A percentile compares a stretch with the other conserved stretches of the same genome.
Conservation (phyloP, 2,113 vertebrate species). For the Chloebia gouldiae region DNA sequence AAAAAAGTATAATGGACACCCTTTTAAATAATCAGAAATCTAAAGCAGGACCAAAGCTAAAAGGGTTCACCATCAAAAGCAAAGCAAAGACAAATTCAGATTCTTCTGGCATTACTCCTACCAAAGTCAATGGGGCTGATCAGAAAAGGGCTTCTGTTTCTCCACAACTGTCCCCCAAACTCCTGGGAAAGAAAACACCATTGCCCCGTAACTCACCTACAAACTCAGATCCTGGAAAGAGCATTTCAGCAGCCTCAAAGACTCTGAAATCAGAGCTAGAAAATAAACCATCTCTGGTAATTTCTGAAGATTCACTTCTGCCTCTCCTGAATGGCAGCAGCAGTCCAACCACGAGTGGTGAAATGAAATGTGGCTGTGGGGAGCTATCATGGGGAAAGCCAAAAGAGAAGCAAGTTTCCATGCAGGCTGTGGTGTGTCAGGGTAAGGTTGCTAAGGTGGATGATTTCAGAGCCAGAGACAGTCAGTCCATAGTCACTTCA, state of each 20-base stretch:
- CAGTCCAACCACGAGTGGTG: background rate
- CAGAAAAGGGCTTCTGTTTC: constrained; percentile 67
- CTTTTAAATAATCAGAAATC: constrained; percentile 70
- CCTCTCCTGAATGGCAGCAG: background rate
- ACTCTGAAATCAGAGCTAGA: constrained; percentile 52
- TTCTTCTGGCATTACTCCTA: background rate
- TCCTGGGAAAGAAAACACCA: constrained; percentile 52
- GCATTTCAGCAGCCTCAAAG: background rate
- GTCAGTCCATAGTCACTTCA: constrained; percentile 27
- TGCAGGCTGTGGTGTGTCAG: background rate
- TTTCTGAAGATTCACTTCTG: background rate
- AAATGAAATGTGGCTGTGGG: background rate
- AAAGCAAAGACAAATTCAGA: constrained; percentile 70
- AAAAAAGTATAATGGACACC: constrained; percentile 64
- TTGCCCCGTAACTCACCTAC: constrained; percentile 37
- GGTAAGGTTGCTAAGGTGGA: background rate
- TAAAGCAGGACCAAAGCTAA: constrained; percentile 75
- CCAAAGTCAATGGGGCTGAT: constrained; percentile 54
- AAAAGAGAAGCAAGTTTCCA: background rate
- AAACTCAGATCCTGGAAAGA: constrained; percentile 40
- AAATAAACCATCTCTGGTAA: background rate
- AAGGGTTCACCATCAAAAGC: constrained; percentile 78
- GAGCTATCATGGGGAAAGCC: background rate
- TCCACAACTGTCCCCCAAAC: constrained; percentile 68
- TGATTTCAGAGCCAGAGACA: background rate